Evolutionary conservation across 2,888 invertebrate genomes (phyloP).

Genomic region (Syrista parreyssii): DNA sequence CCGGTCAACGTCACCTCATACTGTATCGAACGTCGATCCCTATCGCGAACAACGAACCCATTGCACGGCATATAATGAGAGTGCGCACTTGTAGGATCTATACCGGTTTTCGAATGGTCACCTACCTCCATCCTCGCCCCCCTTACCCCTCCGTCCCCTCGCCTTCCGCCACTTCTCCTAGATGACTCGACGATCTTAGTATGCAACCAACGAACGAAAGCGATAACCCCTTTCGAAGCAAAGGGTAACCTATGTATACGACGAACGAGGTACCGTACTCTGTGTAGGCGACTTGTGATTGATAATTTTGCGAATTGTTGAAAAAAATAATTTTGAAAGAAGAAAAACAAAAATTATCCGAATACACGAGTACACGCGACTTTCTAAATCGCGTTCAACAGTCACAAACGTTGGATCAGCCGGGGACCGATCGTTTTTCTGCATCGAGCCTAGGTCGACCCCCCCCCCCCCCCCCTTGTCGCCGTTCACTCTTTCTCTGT

Average conservation of each 20-base stretch:
- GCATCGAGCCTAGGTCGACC: neutral
- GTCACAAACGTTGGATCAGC: too few species aligned
- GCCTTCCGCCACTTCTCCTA: too few species aligned
- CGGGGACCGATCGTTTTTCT: neutral
- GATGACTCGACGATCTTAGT: neutral
- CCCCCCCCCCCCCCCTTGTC: too few species aligned
- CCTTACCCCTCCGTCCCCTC: too few species aligned
- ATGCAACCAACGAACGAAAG: neutral
- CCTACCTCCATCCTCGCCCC: too few species aligned
- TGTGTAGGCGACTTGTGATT: neutral
- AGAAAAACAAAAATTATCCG: too few species aligned
- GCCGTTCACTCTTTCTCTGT: neutral
- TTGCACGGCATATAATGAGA: neutral
- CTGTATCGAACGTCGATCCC: neutral
- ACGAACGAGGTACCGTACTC: neutral
- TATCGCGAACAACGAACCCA: neutral
- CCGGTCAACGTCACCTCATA: neutral
- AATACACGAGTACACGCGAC: too few species aligned
- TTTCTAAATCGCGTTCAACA: neutral
- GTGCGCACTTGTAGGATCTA: neutral
- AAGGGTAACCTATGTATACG: too few species aligned
- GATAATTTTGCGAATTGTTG: neutral
- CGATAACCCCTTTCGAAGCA: neutral
- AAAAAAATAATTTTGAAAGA: too few species aligned
- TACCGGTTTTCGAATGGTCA: neutral